These are phyloP conservation scores for Sorex maritimensis DNA, from an alignment of 2,797 vertebrate genomes.

Conservation along the genomic window DNA sequence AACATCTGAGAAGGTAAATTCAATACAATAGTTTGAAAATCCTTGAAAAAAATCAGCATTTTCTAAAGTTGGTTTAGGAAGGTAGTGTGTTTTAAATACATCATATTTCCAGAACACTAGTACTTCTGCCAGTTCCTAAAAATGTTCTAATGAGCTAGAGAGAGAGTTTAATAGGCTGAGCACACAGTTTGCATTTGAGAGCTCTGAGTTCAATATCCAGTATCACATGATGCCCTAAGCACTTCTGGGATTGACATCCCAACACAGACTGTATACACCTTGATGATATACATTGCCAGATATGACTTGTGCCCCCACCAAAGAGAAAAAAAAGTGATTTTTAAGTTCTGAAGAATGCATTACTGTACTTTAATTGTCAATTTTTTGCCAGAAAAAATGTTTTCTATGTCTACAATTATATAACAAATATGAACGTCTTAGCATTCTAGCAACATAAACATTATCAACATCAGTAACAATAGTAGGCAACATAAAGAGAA, in stretches of 20 bases:
- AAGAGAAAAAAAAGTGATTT: background rate
- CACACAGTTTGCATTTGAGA: too few relatives aligned
- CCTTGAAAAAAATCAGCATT: background rate
- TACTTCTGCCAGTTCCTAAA: background rate
- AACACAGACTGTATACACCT: too few relatives aligned
- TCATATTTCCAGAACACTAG: background rate
- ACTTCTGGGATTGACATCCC: too few relatives aligned
- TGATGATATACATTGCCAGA: too few relatives aligned
- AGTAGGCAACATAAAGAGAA: constrained; percentile 25
- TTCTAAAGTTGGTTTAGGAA: constrained; percentile 20
- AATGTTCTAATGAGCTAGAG: background rate
- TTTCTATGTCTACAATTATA: constrained; percentile 43
- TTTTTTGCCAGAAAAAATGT: constrained; percentile 33
- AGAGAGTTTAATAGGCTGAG: too few relatives aligned
- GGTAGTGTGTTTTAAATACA: background rate
- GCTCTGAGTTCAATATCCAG: too few relatives aligned
- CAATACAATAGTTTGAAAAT: background rate
- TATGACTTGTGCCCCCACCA: too few relatives aligned
- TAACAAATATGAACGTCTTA: background rate
- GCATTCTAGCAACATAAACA: background rate
- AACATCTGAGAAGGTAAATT: background rate
- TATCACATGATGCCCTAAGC: too few relatives aligned
- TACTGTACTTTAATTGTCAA: constrained; percentile 53
- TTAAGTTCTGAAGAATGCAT: constrained; percentile 43
- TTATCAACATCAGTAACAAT: background rate